Conservation (phyloP, 37 sponge, comb jelly and placozoan species). For the Aplysina aerophoba region DNA sequence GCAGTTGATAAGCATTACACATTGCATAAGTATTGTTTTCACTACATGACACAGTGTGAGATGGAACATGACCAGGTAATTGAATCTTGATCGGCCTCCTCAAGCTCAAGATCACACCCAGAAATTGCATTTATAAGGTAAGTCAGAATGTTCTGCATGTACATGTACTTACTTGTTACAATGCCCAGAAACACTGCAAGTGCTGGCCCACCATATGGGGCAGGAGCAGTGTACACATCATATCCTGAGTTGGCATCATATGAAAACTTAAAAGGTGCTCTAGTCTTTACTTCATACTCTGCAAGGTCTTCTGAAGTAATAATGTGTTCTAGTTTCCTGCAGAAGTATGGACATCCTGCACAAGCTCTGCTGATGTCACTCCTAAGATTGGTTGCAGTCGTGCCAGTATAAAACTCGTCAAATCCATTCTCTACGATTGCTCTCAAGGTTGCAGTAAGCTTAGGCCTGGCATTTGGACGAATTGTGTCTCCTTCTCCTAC, state of each 20-base stretch:
- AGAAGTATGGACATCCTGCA: not conserved
- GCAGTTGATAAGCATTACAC: too few relatives aligned
- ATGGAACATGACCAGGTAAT: too few relatives aligned
- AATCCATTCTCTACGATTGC: not conserved
- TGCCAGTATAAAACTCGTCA: slow-evolving; percentile 15
- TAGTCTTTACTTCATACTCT: not conserved
- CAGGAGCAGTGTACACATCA: slow-evolving; percentile 4
- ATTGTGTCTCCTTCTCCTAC: too few relatives aligned
- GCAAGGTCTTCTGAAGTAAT: not conserved
- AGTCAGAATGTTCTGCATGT: too few relatives aligned
- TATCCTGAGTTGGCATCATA: not conserved
- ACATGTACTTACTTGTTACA: not conserved
- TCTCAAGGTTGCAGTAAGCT: not conserved
- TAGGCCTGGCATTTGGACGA: not conserved
- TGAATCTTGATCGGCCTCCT: too few relatives aligned
- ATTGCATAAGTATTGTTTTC: too few relatives aligned
- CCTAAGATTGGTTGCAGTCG: not conserved
- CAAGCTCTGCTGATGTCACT: not conserved
- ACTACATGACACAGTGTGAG: too few relatives aligned
- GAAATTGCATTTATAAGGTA: too few relatives aligned
- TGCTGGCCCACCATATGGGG: not conserved
- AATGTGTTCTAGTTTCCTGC: too few relatives aligned
- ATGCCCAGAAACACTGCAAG: not conserved
- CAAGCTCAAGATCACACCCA: too few relatives aligned
- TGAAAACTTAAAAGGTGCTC: not conserved